Base-by-base conservation (phyloP, 2,113 vertebrate genomes). In the Hippopotamus amphibius region DNA sequence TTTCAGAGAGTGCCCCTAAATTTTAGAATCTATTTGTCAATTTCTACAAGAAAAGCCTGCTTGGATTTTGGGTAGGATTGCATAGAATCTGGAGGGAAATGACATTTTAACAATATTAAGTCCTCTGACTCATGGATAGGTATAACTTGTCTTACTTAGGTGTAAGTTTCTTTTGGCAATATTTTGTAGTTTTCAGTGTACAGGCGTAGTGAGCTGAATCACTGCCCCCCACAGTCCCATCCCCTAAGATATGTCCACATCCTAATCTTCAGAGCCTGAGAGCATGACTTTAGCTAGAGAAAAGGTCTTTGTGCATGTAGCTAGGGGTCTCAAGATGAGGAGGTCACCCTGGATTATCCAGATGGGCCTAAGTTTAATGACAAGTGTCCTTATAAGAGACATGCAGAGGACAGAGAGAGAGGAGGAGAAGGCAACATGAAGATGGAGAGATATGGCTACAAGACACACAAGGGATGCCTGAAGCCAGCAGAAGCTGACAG, bases 41-140 rank as follows among this genome's bases (percentile, higher is more conserved):
- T 82, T 80, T 84, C 41, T 53, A 26, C 6, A 41, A 48, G 92
- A 87, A 93, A 84, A 85, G 6, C 14, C 24, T 68, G n/a, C 11
- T 79, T 74, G 91, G 57, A 80, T 80, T 91, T 93, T 85, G 57
- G 66, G 80, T 63, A 86, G 72, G 30, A 81, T 24, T 81, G 15
- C 26, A 26, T 9, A 80, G 65, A 81, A 48, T 37, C 50, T 24
- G 15, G 37, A 53, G 1, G 48, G 33, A 33, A 53, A 1, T 83
- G 21, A 82, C n/a, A 46, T 79, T 50, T 79, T 95, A 50, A 50
- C 53, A 46, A 83, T 66, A 61, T 72, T 30, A 37, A 83, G 7
- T 90, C n/a, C 43, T 82, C 41, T 43, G 33, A 83, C 46, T 88
- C 83, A 63, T 2, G 24, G 33, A 57, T 24, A 48, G 53, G 26